Evolutionary conservation across 2,113 vertebrate species (phyloP).

Genomic region (Chamaea fasciata): DNA sequence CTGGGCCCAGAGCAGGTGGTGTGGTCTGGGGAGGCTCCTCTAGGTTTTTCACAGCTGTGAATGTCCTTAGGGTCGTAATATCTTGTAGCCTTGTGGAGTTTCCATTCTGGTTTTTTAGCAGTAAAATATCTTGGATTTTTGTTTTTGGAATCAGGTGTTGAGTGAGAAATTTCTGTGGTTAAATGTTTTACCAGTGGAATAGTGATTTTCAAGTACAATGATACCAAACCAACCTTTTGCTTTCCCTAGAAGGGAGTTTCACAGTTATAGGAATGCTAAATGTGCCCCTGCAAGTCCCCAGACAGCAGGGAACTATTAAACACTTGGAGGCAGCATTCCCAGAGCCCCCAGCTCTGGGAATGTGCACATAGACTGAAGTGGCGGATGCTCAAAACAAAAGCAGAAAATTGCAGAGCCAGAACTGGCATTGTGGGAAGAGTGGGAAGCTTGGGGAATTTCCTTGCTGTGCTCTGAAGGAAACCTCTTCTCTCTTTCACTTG

Average conservation of each 20-base stretch:
- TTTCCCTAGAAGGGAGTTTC: background rate
- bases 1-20: background rate
- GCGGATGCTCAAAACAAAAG: background rate
- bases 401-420: background rate
- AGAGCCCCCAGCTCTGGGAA: background rate
- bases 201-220: background rate
- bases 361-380: background rate
- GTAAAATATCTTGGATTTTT: background rate
- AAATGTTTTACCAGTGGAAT: background rate
- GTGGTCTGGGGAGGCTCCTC: background rate
- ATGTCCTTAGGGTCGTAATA: background rate
- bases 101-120: background rate
- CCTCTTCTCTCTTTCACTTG: background rate
- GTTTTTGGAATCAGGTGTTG: background rate
- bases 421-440: background rate
- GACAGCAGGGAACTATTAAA: background rate
- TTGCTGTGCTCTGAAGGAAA: background rate
- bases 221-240: background rate
- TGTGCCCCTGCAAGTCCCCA: background rate
- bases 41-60: fast-evolving
- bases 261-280: background rate
- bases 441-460: background rate
- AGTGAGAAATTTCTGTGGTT: background rate
- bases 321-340: background rate
- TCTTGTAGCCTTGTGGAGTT: background rate